Evolutionary conservation across 2,888 invertebrate genomes (phyloP).

Genomic region (Antheraea yamamai): DNA sequence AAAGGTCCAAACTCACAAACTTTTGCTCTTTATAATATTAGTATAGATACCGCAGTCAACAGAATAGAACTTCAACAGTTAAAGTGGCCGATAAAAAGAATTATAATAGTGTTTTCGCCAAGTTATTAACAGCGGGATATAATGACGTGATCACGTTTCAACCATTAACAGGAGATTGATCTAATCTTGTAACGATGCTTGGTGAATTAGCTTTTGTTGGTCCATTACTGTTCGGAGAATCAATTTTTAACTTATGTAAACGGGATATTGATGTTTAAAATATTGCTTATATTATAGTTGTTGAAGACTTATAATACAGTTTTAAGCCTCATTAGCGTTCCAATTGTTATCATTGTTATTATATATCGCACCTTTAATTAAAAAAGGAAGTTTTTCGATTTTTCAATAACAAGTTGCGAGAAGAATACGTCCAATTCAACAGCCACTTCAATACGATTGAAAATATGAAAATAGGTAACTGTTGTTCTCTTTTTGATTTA

Average conservation of each 20-base stretch:
- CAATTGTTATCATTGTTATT: too few relatives aligned
- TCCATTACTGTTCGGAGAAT: background rate
- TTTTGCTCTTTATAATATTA: too few relatives aligned
- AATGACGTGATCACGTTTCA: conserved; percentile 12
- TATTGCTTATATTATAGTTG: background rate
- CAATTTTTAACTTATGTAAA: background rate
- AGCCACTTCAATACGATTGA: too few relatives aligned
- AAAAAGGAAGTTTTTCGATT: too few relatives aligned
- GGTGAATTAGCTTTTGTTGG: background rate
- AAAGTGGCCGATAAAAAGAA: background rate
- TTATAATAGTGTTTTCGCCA: background rate
- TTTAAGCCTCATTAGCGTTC: too few relatives aligned
- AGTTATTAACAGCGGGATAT: background rate
- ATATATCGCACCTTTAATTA: too few relatives aligned
- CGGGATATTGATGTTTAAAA: background rate
- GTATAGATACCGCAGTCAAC: too few relatives aligned
- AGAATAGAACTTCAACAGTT: background rate
- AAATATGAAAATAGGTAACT: too few relatives aligned
- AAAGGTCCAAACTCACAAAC: too few relatives aligned
- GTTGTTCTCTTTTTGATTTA: too few relatives aligned
- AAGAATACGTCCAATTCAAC: too few relatives aligned
- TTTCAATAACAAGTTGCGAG: too few relatives aligned
- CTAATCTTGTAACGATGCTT: conserved; percentile 1
- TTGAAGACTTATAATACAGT: background rate
- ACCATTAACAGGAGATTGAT: conserved; percentile 4